Base-by-base conservation (phyloP, 2,888 invertebrate genomes). In the Diadegma fenestrale region DNA sequence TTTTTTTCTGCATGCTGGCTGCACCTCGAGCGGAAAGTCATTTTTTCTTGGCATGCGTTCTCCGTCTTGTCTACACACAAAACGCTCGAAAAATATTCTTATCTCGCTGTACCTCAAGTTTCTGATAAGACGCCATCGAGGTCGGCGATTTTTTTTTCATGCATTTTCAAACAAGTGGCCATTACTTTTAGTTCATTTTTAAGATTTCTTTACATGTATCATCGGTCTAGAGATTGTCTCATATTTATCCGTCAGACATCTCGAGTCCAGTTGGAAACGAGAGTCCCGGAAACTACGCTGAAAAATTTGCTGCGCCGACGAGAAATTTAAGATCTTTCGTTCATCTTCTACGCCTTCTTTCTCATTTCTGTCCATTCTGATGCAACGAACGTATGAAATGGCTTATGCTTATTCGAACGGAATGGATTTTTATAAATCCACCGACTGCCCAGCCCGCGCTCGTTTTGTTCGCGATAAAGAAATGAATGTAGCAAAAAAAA, bases 241-340 rank as follows among this genome's bases (percentile, higher is more conserved):
- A 45, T 68, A 41, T 68, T 66, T 37, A 37, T 37, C 66, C 41
- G 3, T 43, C 22, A 12, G n/a, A 64, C 37, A 22, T 66, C 66
- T 66, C 66, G n/a, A 66, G 66, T 41, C 37, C 66, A 6, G 19
- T 41, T 45, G 61, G 64, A 76, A 76, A 64, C 63, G 17, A 43
- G 76, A 66, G 63, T 54, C 64, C 19, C 72, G 72, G 72, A 80
- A 73, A 54, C 66, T 71, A 63, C 19, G 3, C 43, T 41, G 10
- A 43, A 41, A 51, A 73, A 75, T 54, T 66, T 58, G 73, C 66
- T 75, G 66, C 17, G 26, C 45, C 51, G 43, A 33, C 58, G 66
- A 33, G 66, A 73, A 80, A 80, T 80, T 45, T 2, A 41, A 66
- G 66, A 66, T 58, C 14, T 26, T n/a, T 26, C 58, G 22, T 22